Base-by-base conservation (phyloP, 1,140 invertebrate genomes). In the Drosophila malerkotliana region DNA sequence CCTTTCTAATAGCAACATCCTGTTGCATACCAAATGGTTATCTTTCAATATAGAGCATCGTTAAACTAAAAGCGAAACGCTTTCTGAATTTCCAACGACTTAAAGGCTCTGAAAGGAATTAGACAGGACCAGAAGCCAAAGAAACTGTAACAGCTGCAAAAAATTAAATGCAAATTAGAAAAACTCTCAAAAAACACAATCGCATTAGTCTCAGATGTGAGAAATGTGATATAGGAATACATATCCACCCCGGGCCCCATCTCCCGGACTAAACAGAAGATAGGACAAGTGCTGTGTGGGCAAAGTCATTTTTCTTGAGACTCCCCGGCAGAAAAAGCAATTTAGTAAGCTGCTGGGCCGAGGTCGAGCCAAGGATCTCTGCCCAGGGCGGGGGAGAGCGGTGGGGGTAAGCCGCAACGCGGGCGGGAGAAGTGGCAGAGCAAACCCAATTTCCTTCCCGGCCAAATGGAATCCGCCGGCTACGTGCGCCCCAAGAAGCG, bases 161-260 rank as follows among this genome's bases (percentile, higher is more conserved):
- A 87, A 88, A 88, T 88, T 88, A 88, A 88, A 88, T 88, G 83
- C 84, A 88, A 89, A 88, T 88, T 88, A 88, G 83, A 88, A 88
- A 88, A 88, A 88, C 64, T 77, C 76, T 64, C 53, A 71, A 89
- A 79, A 85, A 89, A 88, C 61, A 88, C 84, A 89, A 88, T 83
- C 84, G 83, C 83, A 88, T 88, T 88, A 90, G 81, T 83, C 87
- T 90, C 87, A 90, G 87, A 90, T 90, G 85, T 90, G 71, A 90
- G 79, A 90, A 90, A 90, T 90, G 87, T 79, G 78, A 85, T 90
- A 82, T 85, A 84, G 77, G 77, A 84, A 88, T 77, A 60, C 71
- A 77, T 72, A 67, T 72, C 62, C 55, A 53, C 51, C 52, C 72
- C 52, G 64, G 5, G 47, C 34, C 58, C 39, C 34, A 1, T 3